Conservation (phyloP, 2,113 vertebrate genomes). For the Pampusana beccarii region DNA sequence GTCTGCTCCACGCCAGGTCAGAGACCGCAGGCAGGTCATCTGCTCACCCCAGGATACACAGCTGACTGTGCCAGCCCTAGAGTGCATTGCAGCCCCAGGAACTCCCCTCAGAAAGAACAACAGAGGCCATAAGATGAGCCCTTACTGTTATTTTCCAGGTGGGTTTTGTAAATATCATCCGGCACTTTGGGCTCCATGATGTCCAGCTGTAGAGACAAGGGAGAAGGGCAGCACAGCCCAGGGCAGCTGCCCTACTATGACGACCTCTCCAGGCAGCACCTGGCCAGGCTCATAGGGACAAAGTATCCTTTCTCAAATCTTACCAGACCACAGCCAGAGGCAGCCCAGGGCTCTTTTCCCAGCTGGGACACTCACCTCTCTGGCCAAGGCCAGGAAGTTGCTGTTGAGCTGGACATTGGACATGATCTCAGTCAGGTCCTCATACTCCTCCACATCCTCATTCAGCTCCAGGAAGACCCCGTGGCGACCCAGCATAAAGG, state of each 20-base stretch:
- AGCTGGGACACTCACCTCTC: conserved; percentile 84
- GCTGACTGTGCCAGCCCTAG: not conserved
- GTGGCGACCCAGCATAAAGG: conserved; percentile 96
- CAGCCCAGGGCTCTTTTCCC: not conserved
- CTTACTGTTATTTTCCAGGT: conserved; percentile 98
- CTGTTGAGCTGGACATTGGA: conserved; percentile 99
- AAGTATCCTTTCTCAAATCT: not conserved
- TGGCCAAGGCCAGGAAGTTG: conserved; percentile 94
- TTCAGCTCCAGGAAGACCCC: conserved; percentile 97
- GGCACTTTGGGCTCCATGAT: conserved; percentile 99
- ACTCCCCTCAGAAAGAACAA: accelerated
- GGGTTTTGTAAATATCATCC: conserved; percentile 99
- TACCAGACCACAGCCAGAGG: not conserved
- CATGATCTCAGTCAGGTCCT: conserved; percentile 99
- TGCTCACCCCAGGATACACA: not conserved
- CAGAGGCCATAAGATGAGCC: not conserved
- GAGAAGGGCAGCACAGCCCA: not conserved
- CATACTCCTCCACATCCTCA: conserved; percentile 95
- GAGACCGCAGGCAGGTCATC: accelerated
- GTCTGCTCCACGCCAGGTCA: not conserved
- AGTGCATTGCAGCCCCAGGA: not conserved
- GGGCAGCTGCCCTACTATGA: not conserved
- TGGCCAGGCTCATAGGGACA: not conserved
- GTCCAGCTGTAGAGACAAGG: conserved; percentile 82
- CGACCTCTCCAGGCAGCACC: not conserved